A percentile compares a stretch with the other conserved stretches of the same genome.
Evolutionary conservation across 2,113 vertebrate genomes (phyloP).

Genomic region (Leucopternis melanops): DNA sequence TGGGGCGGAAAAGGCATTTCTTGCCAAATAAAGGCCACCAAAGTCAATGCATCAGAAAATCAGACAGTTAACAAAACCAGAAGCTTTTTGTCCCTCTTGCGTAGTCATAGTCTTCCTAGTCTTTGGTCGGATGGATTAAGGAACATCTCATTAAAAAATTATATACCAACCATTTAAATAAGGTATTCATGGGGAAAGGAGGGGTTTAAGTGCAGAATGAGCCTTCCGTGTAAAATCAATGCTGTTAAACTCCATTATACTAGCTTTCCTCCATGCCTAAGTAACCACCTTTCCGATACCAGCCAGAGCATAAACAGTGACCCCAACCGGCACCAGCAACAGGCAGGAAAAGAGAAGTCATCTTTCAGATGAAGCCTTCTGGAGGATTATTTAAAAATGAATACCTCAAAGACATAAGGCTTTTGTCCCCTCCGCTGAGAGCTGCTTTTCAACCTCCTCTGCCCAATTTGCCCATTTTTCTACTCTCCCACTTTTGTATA

Average conservation of each 20-base stretch:
- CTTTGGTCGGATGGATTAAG: not conserved
- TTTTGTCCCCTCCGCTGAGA: rapidly evolving
- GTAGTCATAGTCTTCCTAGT: not conserved
- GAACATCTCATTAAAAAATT: constrained; percentile 39
- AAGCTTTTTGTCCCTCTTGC: not conserved
- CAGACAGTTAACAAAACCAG: not conserved
- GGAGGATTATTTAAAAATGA: not conserved
- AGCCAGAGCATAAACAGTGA: not conserved
- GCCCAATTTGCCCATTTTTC: not conserved
- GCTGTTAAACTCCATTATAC: constrained; percentile 42
- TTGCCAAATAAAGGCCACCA: not conserved
- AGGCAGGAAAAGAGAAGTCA: not conserved
- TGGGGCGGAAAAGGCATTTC: not conserved
- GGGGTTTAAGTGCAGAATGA: constrained; percentile 30
- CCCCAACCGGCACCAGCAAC: not conserved
- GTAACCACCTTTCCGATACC: not conserved
- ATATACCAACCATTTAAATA: constrained; percentile 41
- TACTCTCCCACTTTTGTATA: not conserved
- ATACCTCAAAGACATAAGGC: not conserved
- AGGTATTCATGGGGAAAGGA: constrained; percentile 7
- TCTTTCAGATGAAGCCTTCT: not conserved
- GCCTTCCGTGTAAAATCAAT: constrained; percentile 22
- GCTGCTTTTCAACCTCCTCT: not conserved
- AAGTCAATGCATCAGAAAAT: constrained; percentile 26
- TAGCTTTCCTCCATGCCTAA: not conserved